Evolutionary conservation across 2,888 invertebrate species (phyloP).

Genomic region (Mythimna vitellina): DNA sequence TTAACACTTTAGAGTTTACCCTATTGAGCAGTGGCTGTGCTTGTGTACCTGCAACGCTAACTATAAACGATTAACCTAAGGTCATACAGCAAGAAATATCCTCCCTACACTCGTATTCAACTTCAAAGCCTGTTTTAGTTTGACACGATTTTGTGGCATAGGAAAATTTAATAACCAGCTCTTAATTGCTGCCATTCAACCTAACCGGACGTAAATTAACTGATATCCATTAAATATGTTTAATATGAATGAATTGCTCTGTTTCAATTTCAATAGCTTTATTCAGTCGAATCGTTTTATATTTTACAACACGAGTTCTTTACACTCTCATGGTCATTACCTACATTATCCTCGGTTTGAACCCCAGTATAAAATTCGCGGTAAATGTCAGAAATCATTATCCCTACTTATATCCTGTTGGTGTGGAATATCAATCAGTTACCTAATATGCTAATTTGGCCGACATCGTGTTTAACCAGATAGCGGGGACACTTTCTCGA

Average conservation of each 20-base stretch:
- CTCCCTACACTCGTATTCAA: constrained; percentile 13
- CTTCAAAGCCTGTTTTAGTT: constrained; percentile 35
- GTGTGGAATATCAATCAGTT: constrained; percentile 68
- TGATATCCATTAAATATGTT: constrained; percentile 44
- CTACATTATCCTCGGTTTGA: constrained; percentile 10
- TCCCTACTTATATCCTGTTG: constrained; percentile 56
- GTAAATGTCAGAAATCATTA: constrained; percentile 43
- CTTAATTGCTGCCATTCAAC: constrained; percentile 36
- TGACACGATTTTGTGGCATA: constrained; percentile 21
- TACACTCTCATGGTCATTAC: constrained; percentile 25
- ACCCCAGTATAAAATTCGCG: constrained; percentile 5
- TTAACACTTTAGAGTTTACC: constrained; percentile 19
- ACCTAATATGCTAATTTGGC: constrained; percentile 83
- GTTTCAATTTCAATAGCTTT: constrained; percentile 26
- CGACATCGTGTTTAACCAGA: constrained; percentile 82
- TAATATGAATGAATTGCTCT: constrained; percentile 17
- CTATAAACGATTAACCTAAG: constrained; percentile 18
- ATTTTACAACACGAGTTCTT: constrained; percentile 18
- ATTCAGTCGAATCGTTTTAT: constrained; percentile 1
- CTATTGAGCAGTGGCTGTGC: constrained; percentile 4
- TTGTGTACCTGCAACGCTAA: constrained; percentile 13
- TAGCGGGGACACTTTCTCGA: constrained; percentile 83
- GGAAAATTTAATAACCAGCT: constrained; percentile 40
- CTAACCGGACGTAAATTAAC: constrained; percentile 31
- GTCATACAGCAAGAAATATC: constrained; percentile 20